Base-by-base conservation (phyloP, 2,888 invertebrate species). In the Tetragonula carbonaria region DNA sequence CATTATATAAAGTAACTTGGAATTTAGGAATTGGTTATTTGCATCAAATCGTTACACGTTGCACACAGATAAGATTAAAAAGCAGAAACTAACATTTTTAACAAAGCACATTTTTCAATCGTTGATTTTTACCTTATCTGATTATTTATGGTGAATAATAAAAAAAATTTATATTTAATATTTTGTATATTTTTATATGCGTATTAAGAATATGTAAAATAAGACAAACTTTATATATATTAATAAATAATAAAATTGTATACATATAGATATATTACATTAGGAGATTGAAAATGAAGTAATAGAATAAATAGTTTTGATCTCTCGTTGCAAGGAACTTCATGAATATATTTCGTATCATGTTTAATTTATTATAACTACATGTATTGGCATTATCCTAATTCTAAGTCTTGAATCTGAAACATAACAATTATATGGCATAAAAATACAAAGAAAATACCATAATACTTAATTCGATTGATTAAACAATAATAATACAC, bases 401-500 rank as follows among this genome's bases (percentile, higher is more conserved):
- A 72, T 78, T 93, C 91, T 80, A 92, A 83, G 62, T 92, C 92
- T 87, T 92, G 92, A 77, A 92, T 92, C 92, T 92, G 86, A 75
- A 91, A 92, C 53, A 65, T 14, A 59, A 82, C 59, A 63, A 75
- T 74, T 57, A 50, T 8, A n/a, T 57, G 51, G 33, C 21, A n/a
- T 50, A 16, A 50, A 23, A 38, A 75, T 8, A 33, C 28, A 16
- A 33, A 28, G 8, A n/a, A 53, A n/a, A 8, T 4, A 53, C 53
- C 16, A 23, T 16, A 18, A 13, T 28, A 50, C 6, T 38, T 13
- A 13, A n/a, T 57, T 57, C 21, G 13, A 57, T 57, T 57, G 14
- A 59, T 59, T n/a, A 5, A 14, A 59, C 5, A 14, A 57, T 57
- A n/a, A 2, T 5, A 71, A 50, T 73, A 62, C n/a, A 38, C 90